Percentiles rank a stretch among this genome's conserved stretches.
Conservation (phyloP, 2,113 vertebrate genomes). For the Pagrus major region DNA sequence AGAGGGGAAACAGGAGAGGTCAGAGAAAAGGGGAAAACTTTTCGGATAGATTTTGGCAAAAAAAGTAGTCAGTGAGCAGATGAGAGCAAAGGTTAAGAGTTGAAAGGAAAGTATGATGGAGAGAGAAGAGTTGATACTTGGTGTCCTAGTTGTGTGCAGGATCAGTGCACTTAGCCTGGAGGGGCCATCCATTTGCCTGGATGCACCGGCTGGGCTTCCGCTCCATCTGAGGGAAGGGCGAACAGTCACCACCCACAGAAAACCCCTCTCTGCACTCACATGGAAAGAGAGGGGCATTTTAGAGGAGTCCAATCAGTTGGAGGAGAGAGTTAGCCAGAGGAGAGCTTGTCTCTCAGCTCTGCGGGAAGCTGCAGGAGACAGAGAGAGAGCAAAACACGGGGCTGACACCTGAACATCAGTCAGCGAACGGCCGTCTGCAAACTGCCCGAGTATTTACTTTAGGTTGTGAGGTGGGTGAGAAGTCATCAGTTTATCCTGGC, state of each 20-base stretch:
- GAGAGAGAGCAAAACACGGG: conserved; percentile 28
- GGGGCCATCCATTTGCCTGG: not conserved
- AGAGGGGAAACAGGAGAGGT: not conserved
- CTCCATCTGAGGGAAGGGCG: not conserved
- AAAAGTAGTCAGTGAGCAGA: not conserved
- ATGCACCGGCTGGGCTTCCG: not conserved
- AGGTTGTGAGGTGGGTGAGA: conserved; percentile 62
- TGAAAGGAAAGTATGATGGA: not conserved
- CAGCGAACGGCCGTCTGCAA: conserved; percentile 68
- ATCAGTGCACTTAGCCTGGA: conserved; percentile 4
- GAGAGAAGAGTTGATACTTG: not conserved
- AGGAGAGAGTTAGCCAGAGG: not conserved
- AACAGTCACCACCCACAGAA: conserved; percentile 13
- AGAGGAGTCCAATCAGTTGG: not conserved
- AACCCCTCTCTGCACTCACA: conserved; percentile 1
- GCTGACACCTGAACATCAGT: conserved; percentile 68
- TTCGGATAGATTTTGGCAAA: not conserved
- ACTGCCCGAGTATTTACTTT: conserved; percentile 70
- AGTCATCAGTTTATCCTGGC: conserved; percentile 79
- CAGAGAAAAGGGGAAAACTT: not conserved
- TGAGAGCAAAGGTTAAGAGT: not conserved
- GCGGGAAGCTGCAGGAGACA: not conserved
- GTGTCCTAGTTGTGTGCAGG: not conserved
- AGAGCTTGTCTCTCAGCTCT: conserved; percentile 1
- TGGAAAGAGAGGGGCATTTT: not conserved